These are phyloP conservation scores for Ia io DNA, from an alignment of 2,113 vertebrate species.

Conservation along the genomic window DNA sequence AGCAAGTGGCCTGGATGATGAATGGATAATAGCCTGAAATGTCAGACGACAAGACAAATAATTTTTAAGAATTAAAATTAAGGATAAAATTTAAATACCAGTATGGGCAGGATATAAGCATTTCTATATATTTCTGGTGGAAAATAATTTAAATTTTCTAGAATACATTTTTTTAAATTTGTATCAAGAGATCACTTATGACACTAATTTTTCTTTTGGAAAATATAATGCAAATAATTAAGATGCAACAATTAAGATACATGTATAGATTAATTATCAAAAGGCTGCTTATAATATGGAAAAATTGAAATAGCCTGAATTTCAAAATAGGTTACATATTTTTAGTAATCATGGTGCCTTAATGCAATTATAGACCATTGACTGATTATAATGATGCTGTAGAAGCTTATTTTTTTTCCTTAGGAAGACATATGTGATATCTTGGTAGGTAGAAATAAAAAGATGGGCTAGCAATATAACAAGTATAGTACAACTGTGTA, in stretches of 20 bases:
- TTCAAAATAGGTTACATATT: neutral
- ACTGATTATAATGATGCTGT: neutral
- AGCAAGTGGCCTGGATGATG: neutral
- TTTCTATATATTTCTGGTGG: neutral
- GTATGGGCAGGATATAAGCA: neutral
- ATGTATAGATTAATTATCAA: neutral
- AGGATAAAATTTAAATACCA: neutral
- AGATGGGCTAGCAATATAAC: neutral
- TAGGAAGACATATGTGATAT: neutral
- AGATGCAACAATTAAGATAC: neutral
- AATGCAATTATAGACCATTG: neutral
- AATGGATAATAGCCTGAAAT: neutral
- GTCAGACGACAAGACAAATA: neutral
- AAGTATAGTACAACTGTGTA: neutral
- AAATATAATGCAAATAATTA: neutral
- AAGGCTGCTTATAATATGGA: neutral
- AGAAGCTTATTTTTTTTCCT: neutral
- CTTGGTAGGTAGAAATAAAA: neutral
- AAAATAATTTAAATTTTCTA: neutral
- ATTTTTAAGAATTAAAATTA: neutral
- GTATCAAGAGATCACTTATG: neutral
- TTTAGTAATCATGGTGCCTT: neutral
- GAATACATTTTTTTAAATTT: neutral
- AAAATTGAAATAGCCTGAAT: neutral
- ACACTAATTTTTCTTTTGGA: neutral